Conservation (phyloP, 2,113 vertebrate species). For the Leucopsar rothschildi region DNA sequence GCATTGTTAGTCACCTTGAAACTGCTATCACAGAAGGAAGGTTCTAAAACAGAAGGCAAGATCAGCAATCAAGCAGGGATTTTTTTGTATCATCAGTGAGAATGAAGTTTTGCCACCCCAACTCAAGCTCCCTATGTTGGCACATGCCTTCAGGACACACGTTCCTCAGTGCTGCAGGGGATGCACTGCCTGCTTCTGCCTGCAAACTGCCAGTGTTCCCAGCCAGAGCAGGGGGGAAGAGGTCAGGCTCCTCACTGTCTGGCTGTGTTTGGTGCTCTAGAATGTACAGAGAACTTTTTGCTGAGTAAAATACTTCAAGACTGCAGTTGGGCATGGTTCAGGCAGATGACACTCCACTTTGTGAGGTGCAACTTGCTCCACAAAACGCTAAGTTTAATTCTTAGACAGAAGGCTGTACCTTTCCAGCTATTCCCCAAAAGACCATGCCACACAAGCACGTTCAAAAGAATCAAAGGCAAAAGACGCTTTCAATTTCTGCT, state of each 20-base stretch:
- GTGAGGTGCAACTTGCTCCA: background rate
- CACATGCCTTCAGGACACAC: background rate
- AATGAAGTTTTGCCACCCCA: background rate
- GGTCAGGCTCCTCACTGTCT: background rate
- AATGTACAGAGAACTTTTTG: background rate
- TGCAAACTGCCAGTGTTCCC: background rate
- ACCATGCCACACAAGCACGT: background rate
- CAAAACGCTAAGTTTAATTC: background rate
- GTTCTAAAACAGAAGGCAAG: background rate
- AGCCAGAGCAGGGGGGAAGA: background rate
- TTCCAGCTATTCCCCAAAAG: background rate
- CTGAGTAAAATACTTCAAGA: background rate
- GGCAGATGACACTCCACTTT: background rate
- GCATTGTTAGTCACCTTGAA: background rate
- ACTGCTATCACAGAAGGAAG: background rate
- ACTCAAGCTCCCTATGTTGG: rapidly evolving
- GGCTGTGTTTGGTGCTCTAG: background rate
- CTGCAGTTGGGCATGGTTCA: rapidly evolving
- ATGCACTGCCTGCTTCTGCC: background rate
- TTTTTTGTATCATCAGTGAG: background rate
- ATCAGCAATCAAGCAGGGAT: background rate
- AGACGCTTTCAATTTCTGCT: background rate
- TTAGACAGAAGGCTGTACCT: background rate
- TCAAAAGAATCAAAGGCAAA: background rate
- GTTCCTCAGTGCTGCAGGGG: rapidly evolving